Base-by-base conservation (phyloP, 2,888 invertebrate species). In the Lamellibrachia columna region DNA sequence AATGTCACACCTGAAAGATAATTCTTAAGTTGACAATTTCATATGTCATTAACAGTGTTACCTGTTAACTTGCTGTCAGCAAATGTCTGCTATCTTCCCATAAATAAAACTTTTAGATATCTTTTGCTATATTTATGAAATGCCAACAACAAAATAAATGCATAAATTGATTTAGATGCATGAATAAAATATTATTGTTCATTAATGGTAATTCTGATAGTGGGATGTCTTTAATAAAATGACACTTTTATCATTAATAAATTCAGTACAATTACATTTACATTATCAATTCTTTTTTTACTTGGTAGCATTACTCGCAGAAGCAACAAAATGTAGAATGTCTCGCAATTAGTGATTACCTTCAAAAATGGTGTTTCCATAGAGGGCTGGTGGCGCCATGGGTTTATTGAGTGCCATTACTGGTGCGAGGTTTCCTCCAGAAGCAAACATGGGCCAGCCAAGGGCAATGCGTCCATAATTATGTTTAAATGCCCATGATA, bases 371-470 rank as follows among this genome's bases (percentile, higher is more conserved):
- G 22, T 60, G 60, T 60, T 7, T 60, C 60, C 60, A 60, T 60
- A 60, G 60, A 60, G 60, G 60, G 60, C 60, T 60, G 60, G 60
- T 11, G 60, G 60, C 15, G 2, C 60, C 11, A 15, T 11, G 22
- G 60, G 60, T 2, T 60, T 60, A 11, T 60, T 60, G 60, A 60
- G 60, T 60, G 95, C 95, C 92, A 95, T 95, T 0, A 58, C 91
- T 1, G 96, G 96, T 0, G 95, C 95, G 1, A 90, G 92, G 93
- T 96, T 96, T 1, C 91, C 9, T 0, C 93, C 94, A 7, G 93
- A 91, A 3, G 93, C 92, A 92, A 95, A 95, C 1, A 93, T 94
- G 9, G 95, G 93, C 93, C 95, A 95, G 2, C 93, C 93, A 40
- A 95, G 9, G 11, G 75, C 91, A 15, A 60, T 60, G 1, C 60